Evolutionary conservation across 2,888 invertebrate species (phyloP).

Genomic region (Aphelenchoides bicaudatus): DNA sequence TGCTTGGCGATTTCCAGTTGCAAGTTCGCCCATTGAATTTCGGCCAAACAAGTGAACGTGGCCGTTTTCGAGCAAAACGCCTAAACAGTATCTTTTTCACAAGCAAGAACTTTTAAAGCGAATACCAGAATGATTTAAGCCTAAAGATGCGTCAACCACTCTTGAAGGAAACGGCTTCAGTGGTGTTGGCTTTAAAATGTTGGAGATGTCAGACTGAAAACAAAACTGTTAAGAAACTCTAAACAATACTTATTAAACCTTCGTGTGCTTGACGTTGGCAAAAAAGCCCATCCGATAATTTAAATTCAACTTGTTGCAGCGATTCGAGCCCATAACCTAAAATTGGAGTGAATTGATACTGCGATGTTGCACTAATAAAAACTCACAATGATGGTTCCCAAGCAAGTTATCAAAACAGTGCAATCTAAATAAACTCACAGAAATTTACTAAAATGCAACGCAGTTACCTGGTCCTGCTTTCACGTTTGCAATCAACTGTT

Average conservation of each 20-base stretch:
- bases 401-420: slow-evolving; percentile 34
- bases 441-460: too few species aligned
- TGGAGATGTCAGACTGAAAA: slow-evolving; percentile 61
- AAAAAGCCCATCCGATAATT: slow-evolving; percentile 65
- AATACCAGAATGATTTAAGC: slow-evolving; percentile 66
- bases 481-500: slow-evolving; percentile 38
- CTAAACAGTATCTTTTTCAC: slow-evolving; percentile 28
- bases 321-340: slow-evolving; percentile 69
- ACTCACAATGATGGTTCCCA: slow-evolving; percentile 68
- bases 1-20: slow-evolving; percentile 64
- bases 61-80: slow-evolving; percentile 68
- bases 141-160: slow-evolving; percentile 68
- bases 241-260: slow-evolving; percentile 26
- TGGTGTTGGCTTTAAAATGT: slow-evolving; percentile 62
- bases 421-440: too few species aligned
- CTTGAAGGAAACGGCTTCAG: slow-evolving; percentile 66
- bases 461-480: slow-evolving; percentile 31
- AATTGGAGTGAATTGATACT: too few species aligned
- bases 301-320: slow-evolving; percentile 70
- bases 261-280: slow-evolving; percentile 60
- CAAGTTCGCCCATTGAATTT: slow-evolving; percentile 70
- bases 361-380: too few species aligned
- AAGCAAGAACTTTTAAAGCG: slow-evolving; percentile 24
- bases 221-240: slow-evolving; percentile 12
- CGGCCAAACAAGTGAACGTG: slow-evolving; percentile 70